These are phyloP conservation scores for Corbicula japonica DNA, from an alignment of 2,888 invertebrate species.

Conservation along the genomic window DNA sequence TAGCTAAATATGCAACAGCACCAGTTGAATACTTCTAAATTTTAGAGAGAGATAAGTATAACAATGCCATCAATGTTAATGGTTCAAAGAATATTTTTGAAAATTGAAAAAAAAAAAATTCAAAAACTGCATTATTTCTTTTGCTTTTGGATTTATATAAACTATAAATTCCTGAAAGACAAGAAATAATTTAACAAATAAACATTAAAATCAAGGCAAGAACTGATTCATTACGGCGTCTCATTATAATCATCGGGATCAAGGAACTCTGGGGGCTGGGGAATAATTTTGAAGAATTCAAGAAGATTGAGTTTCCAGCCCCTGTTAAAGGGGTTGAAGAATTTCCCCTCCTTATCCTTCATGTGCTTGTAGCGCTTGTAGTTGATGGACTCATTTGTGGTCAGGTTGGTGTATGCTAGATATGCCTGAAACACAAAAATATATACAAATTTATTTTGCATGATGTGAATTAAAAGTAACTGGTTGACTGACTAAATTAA, in stretches of 20 bases:
- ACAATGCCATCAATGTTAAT: too few relatives aligned
- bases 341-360: conserved; percentile 94
- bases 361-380: conserved; percentile 96
- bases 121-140: neutral
- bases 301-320: conserved; percentile 94
- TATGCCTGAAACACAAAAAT: conserved; percentile 91
- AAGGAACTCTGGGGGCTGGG: conserved; percentile 62
- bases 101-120: neutral
- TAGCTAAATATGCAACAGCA: too few relatives aligned
- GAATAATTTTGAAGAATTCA: conserved; percentile 92
- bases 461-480: too few relatives aligned
- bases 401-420: conserved; percentile 96
- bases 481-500: too few relatives aligned
- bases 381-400: conserved; percentile 97
- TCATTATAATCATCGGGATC: conserved; percentile 67
- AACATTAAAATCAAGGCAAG: neutral
- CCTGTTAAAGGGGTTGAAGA: conserved; percentile 95
- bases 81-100: too few relatives aligned
- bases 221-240: conserved; percentile 52
- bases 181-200: neutral
- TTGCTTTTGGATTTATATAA: neutral
- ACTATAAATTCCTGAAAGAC: neutral
- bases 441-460: too few relatives aligned
- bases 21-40: too few relatives aligned
- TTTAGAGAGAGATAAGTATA: too few relatives aligned